These are phyloP conservation scores for Sylvilagus bachmani DNA, from an alignment of 2,113 vertebrate species.

Conservation along the genomic window DNA sequence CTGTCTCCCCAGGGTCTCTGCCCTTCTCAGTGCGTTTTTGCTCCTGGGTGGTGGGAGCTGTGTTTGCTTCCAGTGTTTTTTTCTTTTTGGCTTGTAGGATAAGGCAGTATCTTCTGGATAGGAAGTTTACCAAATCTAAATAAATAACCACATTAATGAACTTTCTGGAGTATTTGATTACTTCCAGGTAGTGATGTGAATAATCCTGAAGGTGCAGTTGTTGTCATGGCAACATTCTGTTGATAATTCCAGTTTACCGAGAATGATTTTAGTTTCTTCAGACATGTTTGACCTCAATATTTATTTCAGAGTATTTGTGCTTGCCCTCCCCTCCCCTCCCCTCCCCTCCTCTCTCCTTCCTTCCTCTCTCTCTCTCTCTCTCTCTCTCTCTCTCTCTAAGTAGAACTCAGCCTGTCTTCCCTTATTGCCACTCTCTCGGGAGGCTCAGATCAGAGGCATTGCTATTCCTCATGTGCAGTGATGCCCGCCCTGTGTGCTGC, in stretches of 20 bases:
- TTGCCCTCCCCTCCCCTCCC: too few species aligned
- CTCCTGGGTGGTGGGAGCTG: neutral
- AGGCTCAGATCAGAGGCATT: neutral
- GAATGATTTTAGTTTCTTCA: conserved; percentile 5
- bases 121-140: neutral
- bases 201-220: neutral
- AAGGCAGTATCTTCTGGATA: neutral
- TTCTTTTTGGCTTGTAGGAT: neutral
- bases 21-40: neutral
- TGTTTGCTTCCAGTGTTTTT: neutral
- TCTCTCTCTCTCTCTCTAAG: neutral
- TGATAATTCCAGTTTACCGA: neutral
- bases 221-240: neutral
- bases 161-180: neutral
- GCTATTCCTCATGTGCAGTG: neutral
- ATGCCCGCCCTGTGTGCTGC: neutral
- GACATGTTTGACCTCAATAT: neutral
- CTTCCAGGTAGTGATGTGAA: neutral
- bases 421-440: neutral
- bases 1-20: neutral
- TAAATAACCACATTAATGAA: conserved; percentile 1
- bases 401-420: neutral
- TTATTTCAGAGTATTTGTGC: neutral
- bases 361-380: too few species aligned
- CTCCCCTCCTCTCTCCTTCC: too few species aligned